Base-by-base conservation (phyloP, 2,888 invertebrate genomes). In the Spodoptera picta region DNA sequence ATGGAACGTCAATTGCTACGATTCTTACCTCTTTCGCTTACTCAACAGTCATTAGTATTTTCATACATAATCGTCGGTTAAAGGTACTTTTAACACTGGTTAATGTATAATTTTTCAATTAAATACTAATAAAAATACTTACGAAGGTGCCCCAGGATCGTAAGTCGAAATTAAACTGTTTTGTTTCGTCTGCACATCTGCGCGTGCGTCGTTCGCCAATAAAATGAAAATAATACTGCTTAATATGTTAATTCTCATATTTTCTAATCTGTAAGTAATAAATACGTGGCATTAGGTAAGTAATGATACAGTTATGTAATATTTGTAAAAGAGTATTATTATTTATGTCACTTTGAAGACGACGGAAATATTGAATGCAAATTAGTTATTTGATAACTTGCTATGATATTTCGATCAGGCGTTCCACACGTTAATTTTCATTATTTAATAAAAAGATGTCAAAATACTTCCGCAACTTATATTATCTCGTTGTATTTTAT, bases 161-260 rank as follows among this genome's bases (percentile, higher is more conserved):
- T 62, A 23, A 23, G 58, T 56, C 3, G 45, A 49, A 7, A 51
- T 49, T n/a, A 71, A 52, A 44, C 53, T 62, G 9, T 61, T 65
- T 49, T 60, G 51, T 49, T 46, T 19, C 2, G 4, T 55, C 19
- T 44, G 42, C 12, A 24, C 27, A 12, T 11, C 27, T 50, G 62
- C 67, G 23, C 12, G 9, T 3, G 41, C 11, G 49, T 54, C 12
- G 14, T 19, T 59, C 53, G 45, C 44, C 24, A 69, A 4, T 9
- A 50, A 41, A n/a, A 65, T 41, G 11, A 49, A 6, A 45, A 73
- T 42, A 1, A 68, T 3, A 27, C 47, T 36, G 43, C 45, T 57
- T 11, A 56, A 11, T 12, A 68, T n/a, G 42, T 48, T 64, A 45
- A 7, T 52, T 52, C 27, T 75, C 77, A 77, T 77, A 9, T 54